Base-by-base conservation (phyloP, 2,797 vertebrate genomes). In the Eurystomus glaucurus region DNA sequence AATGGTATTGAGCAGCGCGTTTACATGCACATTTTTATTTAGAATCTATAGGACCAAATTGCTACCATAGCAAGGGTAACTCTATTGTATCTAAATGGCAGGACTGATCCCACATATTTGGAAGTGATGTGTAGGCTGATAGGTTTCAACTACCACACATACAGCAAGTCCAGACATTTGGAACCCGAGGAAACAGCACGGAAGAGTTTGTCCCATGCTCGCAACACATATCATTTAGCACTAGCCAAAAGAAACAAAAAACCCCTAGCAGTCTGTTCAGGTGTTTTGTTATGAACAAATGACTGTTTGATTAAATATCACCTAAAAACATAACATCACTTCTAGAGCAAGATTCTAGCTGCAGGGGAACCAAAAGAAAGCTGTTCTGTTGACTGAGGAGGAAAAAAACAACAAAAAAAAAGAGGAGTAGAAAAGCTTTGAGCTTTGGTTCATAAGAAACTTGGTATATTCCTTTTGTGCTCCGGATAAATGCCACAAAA, bases 41-140 rank as follows among this genome's bases (percentile, higher is more conserved):
- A 39, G 31, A 88, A 48, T 57, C n/a, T 3, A 1, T 20, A 26
- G 45, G 64, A 52, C 16, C 2, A 3, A 11, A 66, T 16, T 83
- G 31, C 43, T 41, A 0, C 0, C 11, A 23, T 6, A 90, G 48
- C 57, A 51, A 5, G 8, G 57, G 8, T 46, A 33, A 22, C 11
- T 61, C 15, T 31, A 2, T 11, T 28, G 7, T 3, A 12, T 12
- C 11, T 21, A 7, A 23, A 65, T 1, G 1, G 17, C 2, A 11
- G 37, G 37, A 15, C 37, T 35, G 54, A 41, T 14, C 33, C 22
- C 55, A 45, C 11, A 1, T 8, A 0, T 37, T 10, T 65, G 39
- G 29, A 41, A 21, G 23, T 6, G 28, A 29, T 39, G 28, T 2
- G 6, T 7, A 31, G 51, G 33, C 22, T 71, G 26, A 3, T 3